Evolutionary conservation across 2,888 invertebrate species (phyloP).

Genomic region (Cephus rjabovi): DNA sequence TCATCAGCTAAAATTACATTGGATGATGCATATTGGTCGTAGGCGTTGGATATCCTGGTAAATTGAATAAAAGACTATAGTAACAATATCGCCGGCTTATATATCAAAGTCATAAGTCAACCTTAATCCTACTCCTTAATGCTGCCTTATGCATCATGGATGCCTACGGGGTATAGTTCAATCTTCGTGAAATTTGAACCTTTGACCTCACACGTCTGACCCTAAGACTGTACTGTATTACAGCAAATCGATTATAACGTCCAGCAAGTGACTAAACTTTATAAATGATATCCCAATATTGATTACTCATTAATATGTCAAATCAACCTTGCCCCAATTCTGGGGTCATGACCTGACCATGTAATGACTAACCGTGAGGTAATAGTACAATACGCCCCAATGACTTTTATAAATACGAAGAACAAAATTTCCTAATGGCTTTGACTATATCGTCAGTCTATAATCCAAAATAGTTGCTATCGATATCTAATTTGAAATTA

Average conservation of each 20-base stretch:
- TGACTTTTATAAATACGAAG: not conserved
- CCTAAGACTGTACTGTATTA: not conserved
- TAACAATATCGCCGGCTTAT: not conserved
- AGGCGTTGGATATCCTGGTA: not conserved
- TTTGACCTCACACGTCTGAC: not conserved
- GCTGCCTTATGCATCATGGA: not conserved
- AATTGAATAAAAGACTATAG: not conserved
- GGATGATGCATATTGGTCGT: not conserved
- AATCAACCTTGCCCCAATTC: not conserved
- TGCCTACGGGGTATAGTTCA: not conserved
- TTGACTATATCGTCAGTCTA: not conserved
- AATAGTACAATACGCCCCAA: not conserved
- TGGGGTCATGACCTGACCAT: not conserved
- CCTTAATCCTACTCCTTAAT: not conserved
- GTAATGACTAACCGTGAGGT: not conserved
- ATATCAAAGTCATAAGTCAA: not conserved
- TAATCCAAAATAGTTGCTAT: not conserved
- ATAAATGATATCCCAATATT: not conserved
- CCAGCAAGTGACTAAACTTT: not conserved
- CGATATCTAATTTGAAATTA: not conserved
- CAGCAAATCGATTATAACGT: not conserved
- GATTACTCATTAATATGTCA: not conserved
- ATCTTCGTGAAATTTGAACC: not conserved
- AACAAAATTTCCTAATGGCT: not conserved
- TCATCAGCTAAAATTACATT: not conserved